phyloP scores from a whole-genome alignment of 1,140 invertebrate genomes.

The Stratiolaelaps scimitus region DNA sequence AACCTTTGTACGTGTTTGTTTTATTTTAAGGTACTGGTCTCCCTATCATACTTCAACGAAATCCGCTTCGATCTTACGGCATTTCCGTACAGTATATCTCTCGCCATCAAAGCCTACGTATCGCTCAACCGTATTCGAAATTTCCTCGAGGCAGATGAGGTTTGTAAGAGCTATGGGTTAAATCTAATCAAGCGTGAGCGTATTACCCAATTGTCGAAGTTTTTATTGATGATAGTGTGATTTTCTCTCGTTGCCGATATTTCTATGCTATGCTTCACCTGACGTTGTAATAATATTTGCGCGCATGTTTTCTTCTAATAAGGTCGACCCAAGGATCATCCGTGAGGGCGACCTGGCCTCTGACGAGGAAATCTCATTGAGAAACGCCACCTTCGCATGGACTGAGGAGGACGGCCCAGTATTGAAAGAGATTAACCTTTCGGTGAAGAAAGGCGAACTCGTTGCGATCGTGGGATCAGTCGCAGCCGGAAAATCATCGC shows the following conservation, averaged over 20 bases:
- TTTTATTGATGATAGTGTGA: too few relatives aligned
- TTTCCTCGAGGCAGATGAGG: slow-evolving; percentile 4
- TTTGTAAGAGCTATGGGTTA: too few relatives aligned
- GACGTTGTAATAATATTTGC: too few relatives aligned
- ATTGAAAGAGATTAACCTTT: slow-evolving; percentile 36
- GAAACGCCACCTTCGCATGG: slow-evolving; percentile 33
- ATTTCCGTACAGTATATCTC: neutral
- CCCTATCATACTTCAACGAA: neutral
- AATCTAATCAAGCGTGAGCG: too few relatives aligned
- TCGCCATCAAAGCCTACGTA: neutral
- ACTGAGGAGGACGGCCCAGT: slow-evolving; percentile 27
- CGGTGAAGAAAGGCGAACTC: slow-evolving; percentile 47
- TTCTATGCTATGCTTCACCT: too few relatives aligned
- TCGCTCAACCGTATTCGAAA: neutral
- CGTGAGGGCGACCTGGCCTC: slow-evolving; percentile 1
- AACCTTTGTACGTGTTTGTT: too few relatives aligned
- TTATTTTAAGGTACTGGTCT: neutral
- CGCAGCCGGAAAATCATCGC: slow-evolving; percentile 47
- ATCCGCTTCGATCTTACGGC: neutral
- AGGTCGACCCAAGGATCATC: slow-evolving; percentile 1
- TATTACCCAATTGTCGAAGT: too few relatives aligned
- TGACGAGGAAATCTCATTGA: slow-evolving; percentile 25
- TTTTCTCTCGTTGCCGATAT: too few relatives aligned
- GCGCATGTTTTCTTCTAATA: too few relatives aligned
- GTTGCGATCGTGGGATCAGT: slow-evolving; percentile 46